Conservation (phyloP, 1,140 invertebrate species). For the Holotrichia oblita region DNA sequence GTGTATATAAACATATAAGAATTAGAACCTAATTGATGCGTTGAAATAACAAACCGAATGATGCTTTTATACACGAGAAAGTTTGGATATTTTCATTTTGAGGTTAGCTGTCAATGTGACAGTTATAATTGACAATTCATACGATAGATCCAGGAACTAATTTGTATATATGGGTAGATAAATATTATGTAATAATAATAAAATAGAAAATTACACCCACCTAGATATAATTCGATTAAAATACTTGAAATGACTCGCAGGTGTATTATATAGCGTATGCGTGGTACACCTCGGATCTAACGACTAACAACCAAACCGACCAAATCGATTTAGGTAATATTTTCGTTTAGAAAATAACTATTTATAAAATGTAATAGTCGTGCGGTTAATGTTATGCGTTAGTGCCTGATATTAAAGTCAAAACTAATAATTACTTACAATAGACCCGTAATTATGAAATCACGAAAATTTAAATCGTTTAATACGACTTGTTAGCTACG, state of each 20-base stretch:
- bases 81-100: no score
- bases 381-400: slow-evolving; percentile 1
- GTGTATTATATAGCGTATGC: background rate
- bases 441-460: background rate
- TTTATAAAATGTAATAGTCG: slow-evolving; percentile 6
- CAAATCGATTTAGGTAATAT: background rate
- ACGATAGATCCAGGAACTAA: no score
- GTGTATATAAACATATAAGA: slow-evolving; percentile 7
- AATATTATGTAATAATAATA: background rate
- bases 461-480: background rate
- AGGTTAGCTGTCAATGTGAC: no score
- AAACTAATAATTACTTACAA: background rate
- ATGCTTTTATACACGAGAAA: no score
- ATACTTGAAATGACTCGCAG: background rate
- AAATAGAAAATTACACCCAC: background rate
- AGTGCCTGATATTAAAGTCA: background rate
- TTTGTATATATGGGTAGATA: no score
- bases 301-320: background rate
- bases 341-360: background rate
- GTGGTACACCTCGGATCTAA: background rate
- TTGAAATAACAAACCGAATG: slow-evolving; percentile 20
- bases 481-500: background rate
- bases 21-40: slow-evolving; percentile 33
- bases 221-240: background rate
- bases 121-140: no score